Base-by-base conservation (phyloP, 1,140 invertebrate genomes). In the Heliconius himera region DNA sequence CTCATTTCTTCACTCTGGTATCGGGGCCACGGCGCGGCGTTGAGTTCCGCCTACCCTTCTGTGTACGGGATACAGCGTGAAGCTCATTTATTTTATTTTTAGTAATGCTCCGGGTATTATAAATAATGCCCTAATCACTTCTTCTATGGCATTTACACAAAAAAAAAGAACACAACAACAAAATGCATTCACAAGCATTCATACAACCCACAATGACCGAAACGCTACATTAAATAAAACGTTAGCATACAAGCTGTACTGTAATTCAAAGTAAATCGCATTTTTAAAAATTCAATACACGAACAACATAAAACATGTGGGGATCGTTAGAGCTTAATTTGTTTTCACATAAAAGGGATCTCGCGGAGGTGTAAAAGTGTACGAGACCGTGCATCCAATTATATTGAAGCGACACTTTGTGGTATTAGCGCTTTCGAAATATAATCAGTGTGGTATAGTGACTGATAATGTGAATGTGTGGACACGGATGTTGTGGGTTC, bases 301-400 rank as follows among this genome's bases (percentile, higher is more conserved):
- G 60, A 66, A 66, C 60, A 66, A 66, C 60, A 60, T 11, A 60
- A 26, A 29, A 66, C 60, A 66, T 66, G 60, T 16, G 20, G 20
- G 56, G 60, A 66, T 66, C 60, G 60, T 66, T 66, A 66, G 26
- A 66, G 60, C 26, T 29, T 66, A 66, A 66, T 66, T 66, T 29
- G 60, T 66, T 66, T 66, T 66, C 60, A 66, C 22, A 29, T 66
- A 66, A 66, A 66, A 66, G 60, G 60, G 26, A 66, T 29, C 60
- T 16, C 22, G 26, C 9, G 60, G 18, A 29, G 22, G 60, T 66
- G 60, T 66, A 29, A 66, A 66, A 29, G 11, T 66, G 60, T 66
- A 29, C 60, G 26, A 26, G 1, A 1, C 1, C 26, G 60, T 29
- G 26, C 26, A 66, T 66, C 60, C 60, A 66, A 66, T 66, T 29